These are phyloP conservation scores for Rhinoderma darwinii DNA, from an alignment of 2,113 vertebrate genomes.

Conservation along the genomic window DNA sequence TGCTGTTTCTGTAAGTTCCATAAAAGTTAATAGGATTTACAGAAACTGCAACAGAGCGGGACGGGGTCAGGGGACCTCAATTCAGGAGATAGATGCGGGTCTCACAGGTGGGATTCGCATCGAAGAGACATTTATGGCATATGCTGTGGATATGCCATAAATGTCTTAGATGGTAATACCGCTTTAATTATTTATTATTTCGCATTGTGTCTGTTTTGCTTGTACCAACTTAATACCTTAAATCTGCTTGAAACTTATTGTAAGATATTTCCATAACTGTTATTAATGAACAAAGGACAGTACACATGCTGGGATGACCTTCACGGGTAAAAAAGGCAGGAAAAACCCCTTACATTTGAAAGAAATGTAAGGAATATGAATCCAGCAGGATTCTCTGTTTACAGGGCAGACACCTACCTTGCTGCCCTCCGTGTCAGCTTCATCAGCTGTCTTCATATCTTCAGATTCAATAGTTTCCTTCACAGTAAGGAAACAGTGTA, in stretches of 20 bases:
- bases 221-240: not conserved
- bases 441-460: constrained; percentile 67
- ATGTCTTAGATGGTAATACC: no score
- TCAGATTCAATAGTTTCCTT: constrained; percentile 66
- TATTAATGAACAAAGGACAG: not conserved
- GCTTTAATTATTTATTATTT: not conserved
- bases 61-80: no score
- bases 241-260: not conserved
- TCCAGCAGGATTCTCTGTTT: constrained; percentile 21
- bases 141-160: no score
- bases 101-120: no score
- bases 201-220: not conserved
- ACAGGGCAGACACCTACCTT: constrained; percentile 67
- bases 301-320: not conserved
- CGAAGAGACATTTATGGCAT: no score
- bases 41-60: no score
- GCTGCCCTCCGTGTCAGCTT: constrained; percentile 66
- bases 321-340: not conserved
- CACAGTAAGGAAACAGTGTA: constrained; percentile 62
- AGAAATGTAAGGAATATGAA: constrained; percentile 15
- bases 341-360: not conserved
- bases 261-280: not conserved
- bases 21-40: no score
- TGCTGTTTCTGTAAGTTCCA: no score
- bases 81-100: no score